These are phyloP conservation scores for Leuctra nigra DNA, from an alignment of 2,888 invertebrate genomes.

Conservation along the genomic window DNA sequence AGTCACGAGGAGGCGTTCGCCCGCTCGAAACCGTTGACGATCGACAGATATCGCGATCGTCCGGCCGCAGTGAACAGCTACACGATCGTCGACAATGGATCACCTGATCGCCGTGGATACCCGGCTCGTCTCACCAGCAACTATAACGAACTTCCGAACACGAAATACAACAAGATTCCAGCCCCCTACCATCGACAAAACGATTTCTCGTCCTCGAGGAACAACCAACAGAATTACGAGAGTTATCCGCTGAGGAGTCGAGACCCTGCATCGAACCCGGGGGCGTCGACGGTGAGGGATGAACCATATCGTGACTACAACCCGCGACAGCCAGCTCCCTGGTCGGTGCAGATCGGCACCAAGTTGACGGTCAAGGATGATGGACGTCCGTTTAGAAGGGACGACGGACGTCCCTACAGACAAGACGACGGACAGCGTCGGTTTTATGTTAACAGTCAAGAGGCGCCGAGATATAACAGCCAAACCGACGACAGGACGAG, in stretches of 20 bases:
- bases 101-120: background rate
- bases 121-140: background rate
- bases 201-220: background rate
- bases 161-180: slow-evolving; percentile 25
- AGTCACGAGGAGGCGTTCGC: slow-evolving; percentile 19
- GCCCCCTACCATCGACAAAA: slow-evolving; percentile 26
- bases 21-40: slow-evolving; percentile 15
- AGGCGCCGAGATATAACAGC: slow-evolving; percentile 1
- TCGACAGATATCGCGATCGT: slow-evolving; percentile 14
- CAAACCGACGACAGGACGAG: background rate
- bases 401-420: slow-evolving; percentile 25
- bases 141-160: slow-evolving; percentile 14
- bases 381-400: slow-evolving; percentile 23
- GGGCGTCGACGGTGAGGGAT: slow-evolving; percentile 16
- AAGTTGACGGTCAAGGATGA: slow-evolving; percentile 30
- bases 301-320: slow-evolving; percentile 30
- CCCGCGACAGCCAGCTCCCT: slow-evolving; percentile 29
- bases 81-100: slow-evolving; percentile 27
- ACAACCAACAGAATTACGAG: background rate
- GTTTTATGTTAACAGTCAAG: slow-evolving; percentile 29
- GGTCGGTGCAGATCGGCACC: slow-evolving; percentile 30
- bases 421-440: slow-evolving; percentile 20
- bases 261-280: slow-evolving; percentile 8
- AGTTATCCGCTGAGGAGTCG: background rate
- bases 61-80: slow-evolving; percentile 19